These are phyloP conservation scores for Hydrochoerus hydrochaeris DNA, from an alignment of 2,113 vertebrate species.

Conservation along the genomic window DNA sequence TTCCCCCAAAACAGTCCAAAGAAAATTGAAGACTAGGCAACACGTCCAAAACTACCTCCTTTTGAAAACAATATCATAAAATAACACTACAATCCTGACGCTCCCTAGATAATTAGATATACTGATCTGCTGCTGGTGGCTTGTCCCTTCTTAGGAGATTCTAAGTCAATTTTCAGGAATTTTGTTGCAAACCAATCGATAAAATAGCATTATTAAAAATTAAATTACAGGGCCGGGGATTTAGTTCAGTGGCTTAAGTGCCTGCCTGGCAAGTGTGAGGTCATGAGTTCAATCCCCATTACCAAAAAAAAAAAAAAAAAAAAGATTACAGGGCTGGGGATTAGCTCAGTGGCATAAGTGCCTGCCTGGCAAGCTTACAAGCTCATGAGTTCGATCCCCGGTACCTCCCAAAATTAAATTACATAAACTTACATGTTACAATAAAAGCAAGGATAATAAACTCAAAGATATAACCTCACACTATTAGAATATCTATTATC, in stretches of 20 bases:
- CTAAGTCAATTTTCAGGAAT: neutral
- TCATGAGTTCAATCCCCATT: no score
- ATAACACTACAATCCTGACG: neutral
- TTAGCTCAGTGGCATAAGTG: no score
- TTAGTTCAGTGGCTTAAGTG: no score
- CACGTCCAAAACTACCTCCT: neutral
- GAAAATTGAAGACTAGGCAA: neutral
- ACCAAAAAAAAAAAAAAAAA: no score
- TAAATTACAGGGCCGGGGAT: no score
- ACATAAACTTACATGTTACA: neutral
- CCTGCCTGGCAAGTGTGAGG: no score
- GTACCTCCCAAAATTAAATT: neutral
- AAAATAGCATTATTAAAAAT: neutral
- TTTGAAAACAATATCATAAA: neutral
- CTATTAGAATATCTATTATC: neutral
- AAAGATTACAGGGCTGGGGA: no score
- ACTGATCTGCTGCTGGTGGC: neutral
- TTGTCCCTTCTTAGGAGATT: neutral
- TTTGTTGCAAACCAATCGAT: neutral
- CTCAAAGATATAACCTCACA: neutral
- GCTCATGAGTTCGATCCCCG: no score
- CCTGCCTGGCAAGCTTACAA: no score
- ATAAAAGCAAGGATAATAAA: conserved; percentile 11
- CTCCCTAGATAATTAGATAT: no score
- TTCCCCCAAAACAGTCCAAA: neutral